Percentiles rank a stretch among this genome's conserved stretches.
Conservation (phyloP, 2,888 invertebrate species). For the Megamerina dolium region DNA sequence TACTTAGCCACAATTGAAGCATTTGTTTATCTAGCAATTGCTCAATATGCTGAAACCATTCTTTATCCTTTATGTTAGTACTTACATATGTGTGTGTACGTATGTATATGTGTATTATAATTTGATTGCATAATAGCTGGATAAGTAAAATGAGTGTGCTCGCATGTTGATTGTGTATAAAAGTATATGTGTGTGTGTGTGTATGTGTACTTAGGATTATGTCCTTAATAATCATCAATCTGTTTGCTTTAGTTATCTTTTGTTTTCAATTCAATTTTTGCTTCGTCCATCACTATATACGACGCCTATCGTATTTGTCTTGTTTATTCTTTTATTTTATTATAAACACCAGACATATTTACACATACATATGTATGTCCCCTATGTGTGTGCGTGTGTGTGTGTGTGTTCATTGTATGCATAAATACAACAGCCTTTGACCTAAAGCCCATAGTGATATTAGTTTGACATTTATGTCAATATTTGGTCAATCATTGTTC, state of each 20-base stretch:
- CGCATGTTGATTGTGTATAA: neutral
- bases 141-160: neutral
- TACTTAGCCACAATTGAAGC: neutral
- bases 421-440: constrained; percentile 11
- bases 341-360: too few species aligned
- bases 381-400: neutral
- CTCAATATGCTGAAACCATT: constrained; percentile 11
- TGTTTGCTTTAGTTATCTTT: constrained; percentile 18
- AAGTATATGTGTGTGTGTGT: neutral
- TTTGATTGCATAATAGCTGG: neutral
- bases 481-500: constrained; percentile 38
- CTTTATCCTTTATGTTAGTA: constrained; percentile 1
- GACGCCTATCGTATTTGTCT: neutral
- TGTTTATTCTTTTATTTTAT: too few species aligned
- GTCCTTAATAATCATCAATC: constrained; percentile 21
- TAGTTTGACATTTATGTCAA: constrained; percentile 42
- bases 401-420: too few species aligned
- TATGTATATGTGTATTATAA: neutral
- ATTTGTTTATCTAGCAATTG: constrained; percentile 10
- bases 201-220: constrained; percentile 18
- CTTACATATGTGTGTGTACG: too few species aligned
- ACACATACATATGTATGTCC: too few species aligned
- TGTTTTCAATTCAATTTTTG: neutral
- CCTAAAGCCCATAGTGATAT: constrained; percentile 41
- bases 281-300: neutral